Evolutionary conservation across 35 echinoderm and acorn worm genomes (phyloP).

Genomic region (Nesometra sesokonis): DNA sequence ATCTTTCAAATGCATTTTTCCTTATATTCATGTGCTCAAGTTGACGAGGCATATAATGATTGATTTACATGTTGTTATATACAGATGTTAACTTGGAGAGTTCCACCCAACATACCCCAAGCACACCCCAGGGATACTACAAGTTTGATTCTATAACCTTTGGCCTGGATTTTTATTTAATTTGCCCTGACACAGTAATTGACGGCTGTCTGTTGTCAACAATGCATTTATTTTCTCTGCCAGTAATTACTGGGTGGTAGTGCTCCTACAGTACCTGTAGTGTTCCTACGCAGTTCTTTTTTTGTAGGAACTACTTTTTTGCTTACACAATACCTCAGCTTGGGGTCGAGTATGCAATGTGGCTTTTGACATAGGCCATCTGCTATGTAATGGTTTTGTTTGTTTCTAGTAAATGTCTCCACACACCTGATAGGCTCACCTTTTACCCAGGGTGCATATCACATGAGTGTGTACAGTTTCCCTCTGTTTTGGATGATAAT

Average conservation of each 20-base stretch:
- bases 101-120: background rate
- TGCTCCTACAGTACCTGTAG: no score
- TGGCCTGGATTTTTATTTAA: background rate
- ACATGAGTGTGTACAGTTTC: background rate
- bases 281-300: background rate
- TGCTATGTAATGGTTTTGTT: background rate
- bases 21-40: no score
- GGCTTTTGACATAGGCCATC: background rate
- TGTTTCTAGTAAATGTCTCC: background rate
- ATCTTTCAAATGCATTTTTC: no score
- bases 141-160: background rate
- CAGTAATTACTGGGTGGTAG: background rate
- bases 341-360: background rate
- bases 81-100: background rate
- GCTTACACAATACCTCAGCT: background rate
- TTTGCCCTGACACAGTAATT: background rate
- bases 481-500: background rate
- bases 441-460: background rate
- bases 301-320: background rate
- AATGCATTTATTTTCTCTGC: background rate
- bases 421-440: background rate
- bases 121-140: background rate
- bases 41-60: no score
- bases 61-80: background rate
- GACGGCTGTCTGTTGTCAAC: background rate